Evolutionary conservation across 1,140 invertebrate species (phyloP).

Genomic region (Drosophila melanica): DNA sequence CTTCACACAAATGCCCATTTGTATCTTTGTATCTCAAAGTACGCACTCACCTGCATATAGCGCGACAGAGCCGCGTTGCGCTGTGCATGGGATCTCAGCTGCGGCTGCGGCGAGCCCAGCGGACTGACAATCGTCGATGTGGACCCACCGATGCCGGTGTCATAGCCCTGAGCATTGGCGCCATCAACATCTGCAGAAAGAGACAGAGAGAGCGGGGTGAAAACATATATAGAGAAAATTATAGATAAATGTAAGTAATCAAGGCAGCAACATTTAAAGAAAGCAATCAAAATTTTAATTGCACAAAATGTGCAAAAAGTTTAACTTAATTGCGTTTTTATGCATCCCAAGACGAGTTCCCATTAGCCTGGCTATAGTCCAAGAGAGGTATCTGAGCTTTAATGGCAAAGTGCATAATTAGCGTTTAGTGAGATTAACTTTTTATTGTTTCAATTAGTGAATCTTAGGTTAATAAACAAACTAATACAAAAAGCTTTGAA

Average conservation of each 20-base stretch:
- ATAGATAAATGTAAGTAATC: constrained; percentile 21
- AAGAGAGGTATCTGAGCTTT: neutral
- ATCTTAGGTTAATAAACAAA: too few species aligned
- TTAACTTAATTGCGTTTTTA: neutral
- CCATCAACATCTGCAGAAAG: constrained; percentile 77
- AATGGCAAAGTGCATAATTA: neutral
- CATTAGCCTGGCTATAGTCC: neutral
- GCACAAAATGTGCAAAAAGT: constrained; percentile 11
- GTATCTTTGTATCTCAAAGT: constrained; percentile 45
- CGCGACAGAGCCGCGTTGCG: constrained; percentile 73
- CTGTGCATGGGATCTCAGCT: constrained; percentile 81
- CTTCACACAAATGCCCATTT: constrained; percentile 24
- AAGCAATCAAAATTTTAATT: constrained; percentile 6
- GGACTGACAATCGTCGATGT: constrained; percentile 83
- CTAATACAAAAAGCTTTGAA: too few species aligned
- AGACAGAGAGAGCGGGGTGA: constrained; percentile 4
- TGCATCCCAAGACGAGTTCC: neutral
- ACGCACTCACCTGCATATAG: constrained; percentile 82
- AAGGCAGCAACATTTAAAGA: neutral
- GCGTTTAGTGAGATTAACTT: too few species aligned
- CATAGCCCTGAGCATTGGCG: constrained; percentile 82
- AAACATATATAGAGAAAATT: neutral
- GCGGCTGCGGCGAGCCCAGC: constrained; percentile 79
- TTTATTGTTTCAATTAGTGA: too few species aligned
- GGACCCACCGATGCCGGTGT: constrained; percentile 83